Evolutionary conservation across 2,888 invertebrate species (phyloP), one percentile per base, ranked within the genome.

Genomic region (Polia nebulosa): DNA sequence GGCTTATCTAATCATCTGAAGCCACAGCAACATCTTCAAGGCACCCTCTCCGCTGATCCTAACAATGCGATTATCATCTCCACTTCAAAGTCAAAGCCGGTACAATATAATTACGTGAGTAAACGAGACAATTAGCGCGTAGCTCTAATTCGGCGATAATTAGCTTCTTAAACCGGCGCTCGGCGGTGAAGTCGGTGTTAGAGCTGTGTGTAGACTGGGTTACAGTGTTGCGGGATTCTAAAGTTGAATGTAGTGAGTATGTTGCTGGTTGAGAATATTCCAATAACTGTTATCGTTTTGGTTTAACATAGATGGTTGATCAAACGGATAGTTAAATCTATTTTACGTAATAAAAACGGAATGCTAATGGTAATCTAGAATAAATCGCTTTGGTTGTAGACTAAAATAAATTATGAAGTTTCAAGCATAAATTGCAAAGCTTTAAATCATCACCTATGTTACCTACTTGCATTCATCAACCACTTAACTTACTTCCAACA

Each of bases 41-140:
- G 49, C 55, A 25, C 15, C 9, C 17, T 22, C 52, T 44, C 61
- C 27, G 25, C 69, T 72, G 34, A 66, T 57, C 57, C 60, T 39
- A 71, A 76, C 59, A 68, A 67, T 44, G 58, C 61, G 56, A 76
- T 72, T 72, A 64, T 63, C 55, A 63, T 63, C 49, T 72, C 67
- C 45, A 66, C 66, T 73, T 69, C 69, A 63, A 73, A 78, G 78
- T 45, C 70, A 68, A 73, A 73, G 57, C 53, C 65, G 27, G 69
- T 41, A 53, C 64, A 64, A 72, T 51, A 57, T 70, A 75, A 74
- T 78, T 78, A 67, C 49, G 53, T 61, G 67, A 72, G 61, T 61
- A 67, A 69, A 74, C 59, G 74, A 66, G 73, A 80, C 76, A 73
- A 76, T 80, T 73, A 80, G 62, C 55, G 56, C 61, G 63, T 41